Percentiles rank a stretch among this genome's conserved stretches.
phyloP scores from a whole-genome alignment of 2,888 invertebrate genomes.

The Limnephilus auricula region DNA sequence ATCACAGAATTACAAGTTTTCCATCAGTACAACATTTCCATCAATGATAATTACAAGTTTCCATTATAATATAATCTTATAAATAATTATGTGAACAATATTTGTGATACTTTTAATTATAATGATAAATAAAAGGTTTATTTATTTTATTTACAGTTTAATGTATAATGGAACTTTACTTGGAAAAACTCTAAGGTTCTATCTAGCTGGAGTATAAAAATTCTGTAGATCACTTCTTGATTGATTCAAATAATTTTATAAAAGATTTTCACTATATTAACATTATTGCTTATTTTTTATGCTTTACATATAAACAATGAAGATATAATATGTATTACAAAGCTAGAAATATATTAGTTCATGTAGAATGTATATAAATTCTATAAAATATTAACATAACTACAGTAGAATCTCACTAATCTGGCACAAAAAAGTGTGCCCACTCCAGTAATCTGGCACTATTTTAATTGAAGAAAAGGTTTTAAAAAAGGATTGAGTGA shows the following conservation, averaged over 20 bases:
- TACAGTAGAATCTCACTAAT: neutral
- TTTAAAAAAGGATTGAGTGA: neutral
- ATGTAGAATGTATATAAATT: neutral
- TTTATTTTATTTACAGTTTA: too few relatives aligned
- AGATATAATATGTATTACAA: neutral
- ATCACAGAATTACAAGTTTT: conserved; percentile 12
- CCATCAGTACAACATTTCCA: neutral
- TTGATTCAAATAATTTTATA: neutral
- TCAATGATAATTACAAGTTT: neutral
- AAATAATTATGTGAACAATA: neutral
- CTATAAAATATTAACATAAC: neutral
- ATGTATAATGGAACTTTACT: neutral
- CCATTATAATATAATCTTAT: neutral
- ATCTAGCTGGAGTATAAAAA: neutral
- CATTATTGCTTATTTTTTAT: neutral
- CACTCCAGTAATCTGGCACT: neutral
- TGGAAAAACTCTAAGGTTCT: neutral
- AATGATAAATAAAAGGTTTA: too few relatives aligned
- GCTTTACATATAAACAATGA: neutral
- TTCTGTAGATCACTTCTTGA: neutral
- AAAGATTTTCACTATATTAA: too few relatives aligned
- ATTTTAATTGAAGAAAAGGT: neutral
- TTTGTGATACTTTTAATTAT: neutral
- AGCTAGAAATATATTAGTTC: neutral
- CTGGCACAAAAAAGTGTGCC: neutral